Evolutionary conservation across 2,797 vertebrate species (phyloP).

Genomic region (Delichon dasypus): DNA sequence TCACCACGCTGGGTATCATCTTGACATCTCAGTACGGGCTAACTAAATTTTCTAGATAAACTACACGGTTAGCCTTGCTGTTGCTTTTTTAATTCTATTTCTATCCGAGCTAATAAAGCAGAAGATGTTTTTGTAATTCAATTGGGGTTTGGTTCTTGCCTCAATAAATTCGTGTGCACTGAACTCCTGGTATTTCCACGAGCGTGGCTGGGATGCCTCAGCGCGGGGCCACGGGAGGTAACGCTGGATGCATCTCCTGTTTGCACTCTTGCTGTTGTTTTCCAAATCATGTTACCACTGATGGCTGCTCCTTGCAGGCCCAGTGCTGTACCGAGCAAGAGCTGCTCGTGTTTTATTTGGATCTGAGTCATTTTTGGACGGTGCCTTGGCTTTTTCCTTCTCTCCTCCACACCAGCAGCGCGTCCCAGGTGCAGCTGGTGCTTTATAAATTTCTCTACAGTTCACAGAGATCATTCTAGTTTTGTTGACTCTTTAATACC

Average conservation of each 20-base stretch:
- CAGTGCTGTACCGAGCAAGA: not conserved
- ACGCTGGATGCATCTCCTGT: not conserved
- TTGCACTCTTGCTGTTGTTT: not conserved
- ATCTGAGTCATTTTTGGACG: not conserved
- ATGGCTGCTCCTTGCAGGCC: not conserved
- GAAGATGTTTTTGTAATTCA: conserved; percentile 37
- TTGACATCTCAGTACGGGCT: not conserved
- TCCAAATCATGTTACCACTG: not conserved
- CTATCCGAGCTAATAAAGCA: conserved; percentile 30
- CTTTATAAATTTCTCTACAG: not conserved
- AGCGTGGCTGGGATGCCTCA: not conserved
- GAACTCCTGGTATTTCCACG: conserved; percentile 8
- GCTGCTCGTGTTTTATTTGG: not conserved
- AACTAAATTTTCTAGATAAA: conserved; percentile 44
- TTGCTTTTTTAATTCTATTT: conserved; percentile 57
- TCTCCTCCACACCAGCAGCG: not conserved
- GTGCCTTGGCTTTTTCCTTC: not conserved
- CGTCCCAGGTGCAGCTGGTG: not conserved
- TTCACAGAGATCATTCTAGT: not conserved
- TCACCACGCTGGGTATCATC: not conserved
- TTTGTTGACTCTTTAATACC: not conserved
- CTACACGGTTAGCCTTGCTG: not conserved
- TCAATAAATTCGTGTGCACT: not conserved
- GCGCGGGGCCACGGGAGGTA: not conserved
- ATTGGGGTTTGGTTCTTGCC: conserved; percentile 21